phyloP scores from a whole-genome alignment of 2,888 invertebrate genomes.

The Dorcus hopei region DNA sequence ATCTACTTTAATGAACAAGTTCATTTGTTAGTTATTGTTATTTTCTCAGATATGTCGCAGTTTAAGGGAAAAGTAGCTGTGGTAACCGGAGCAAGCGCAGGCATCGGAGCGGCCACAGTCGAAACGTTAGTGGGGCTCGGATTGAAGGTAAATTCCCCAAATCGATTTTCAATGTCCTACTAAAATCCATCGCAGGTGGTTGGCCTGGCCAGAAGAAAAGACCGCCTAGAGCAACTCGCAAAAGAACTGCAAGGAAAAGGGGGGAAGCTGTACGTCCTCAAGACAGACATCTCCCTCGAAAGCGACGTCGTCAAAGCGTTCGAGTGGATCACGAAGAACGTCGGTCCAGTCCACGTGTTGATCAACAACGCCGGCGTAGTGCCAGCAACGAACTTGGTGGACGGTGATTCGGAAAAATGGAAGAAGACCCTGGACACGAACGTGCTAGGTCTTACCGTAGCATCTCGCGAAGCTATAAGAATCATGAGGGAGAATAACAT shows the following conservation, averaged over 20 bases:
- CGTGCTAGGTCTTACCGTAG: slow-evolving; percentile 4
- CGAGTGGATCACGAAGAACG: slow-evolving; percentile 14
- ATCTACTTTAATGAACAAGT: too few relatives aligned
- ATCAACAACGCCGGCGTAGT: slow-evolving; percentile 19
- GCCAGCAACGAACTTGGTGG: background rate
- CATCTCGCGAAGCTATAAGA: slow-evolving; percentile 7
- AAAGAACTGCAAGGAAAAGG: background rate
- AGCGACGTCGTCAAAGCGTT: slow-evolving; percentile 19
- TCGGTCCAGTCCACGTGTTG: slow-evolving; percentile 20
- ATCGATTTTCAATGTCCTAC: too few relatives aligned
- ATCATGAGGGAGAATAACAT: slow-evolving; percentile 10
- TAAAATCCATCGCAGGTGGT: too few relatives aligned
- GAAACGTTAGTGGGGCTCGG: too few relatives aligned
- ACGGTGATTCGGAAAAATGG: background rate
- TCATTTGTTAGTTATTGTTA: too few relatives aligned
- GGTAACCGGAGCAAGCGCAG: too few relatives aligned
- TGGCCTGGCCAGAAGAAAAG: too few relatives aligned
- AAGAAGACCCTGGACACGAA: slow-evolving; percentile 4
- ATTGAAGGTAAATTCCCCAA: too few relatives aligned
- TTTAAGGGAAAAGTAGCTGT: too few relatives aligned
- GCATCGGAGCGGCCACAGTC: too few relatives aligned
- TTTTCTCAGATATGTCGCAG: too few relatives aligned
- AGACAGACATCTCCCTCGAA: slow-evolving; percentile 17
- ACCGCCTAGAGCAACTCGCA: too few relatives aligned
- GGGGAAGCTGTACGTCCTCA: slow-evolving; percentile 14